phyloP scores from a whole-genome alignment of 1,140 invertebrate species.

The Tyrophagus putrescentiae region DNA sequence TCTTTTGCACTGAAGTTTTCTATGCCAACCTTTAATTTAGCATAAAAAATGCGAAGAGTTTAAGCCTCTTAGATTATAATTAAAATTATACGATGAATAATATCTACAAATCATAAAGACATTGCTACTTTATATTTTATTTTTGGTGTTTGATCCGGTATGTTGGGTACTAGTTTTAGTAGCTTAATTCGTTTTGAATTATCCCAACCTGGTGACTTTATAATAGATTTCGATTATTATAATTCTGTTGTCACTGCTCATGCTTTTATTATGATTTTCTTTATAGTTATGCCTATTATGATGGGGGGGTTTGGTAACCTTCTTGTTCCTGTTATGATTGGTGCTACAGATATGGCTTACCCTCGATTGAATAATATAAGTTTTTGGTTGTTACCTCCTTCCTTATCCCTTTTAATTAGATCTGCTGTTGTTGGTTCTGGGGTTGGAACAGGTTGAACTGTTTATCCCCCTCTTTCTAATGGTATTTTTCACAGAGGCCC shows the following conservation, averaged over 20 bases:
- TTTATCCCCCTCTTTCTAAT: constrained; percentile 49
- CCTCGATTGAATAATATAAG: constrained; percentile 62
- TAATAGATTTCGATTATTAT: constrained; percentile 52
- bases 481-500: constrained; percentile 41
- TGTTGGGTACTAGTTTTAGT: constrained; percentile 47
- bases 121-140: constrained; percentile 58
- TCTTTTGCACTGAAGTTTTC: too few relatives aligned
- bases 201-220: constrained; percentile 41
- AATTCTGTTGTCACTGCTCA: constrained; percentile 53
- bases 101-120: constrained; percentile 58
- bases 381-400: constrained; percentile 51
- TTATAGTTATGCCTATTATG: constrained; percentile 59
- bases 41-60: too few relatives aligned
- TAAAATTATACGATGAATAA: constrained; percentile 37
- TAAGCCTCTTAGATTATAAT: too few relatives aligned
- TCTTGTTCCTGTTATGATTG: constrained; percentile 53
- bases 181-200: constrained; percentile 52
- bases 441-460: constrained; percentile 46
- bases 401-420: constrained; percentile 42
- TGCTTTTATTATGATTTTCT: constrained; percentile 62
- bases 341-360: constrained; percentile 54
- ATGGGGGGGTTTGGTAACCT: constrained; percentile 64
- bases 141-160: constrained; percentile 48
- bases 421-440: constrained; percentile 44
- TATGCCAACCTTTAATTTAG: too few relatives aligned